Conservation (phyloP, 1,140 invertebrate species). For the Drosophila jambulina region DNA sequence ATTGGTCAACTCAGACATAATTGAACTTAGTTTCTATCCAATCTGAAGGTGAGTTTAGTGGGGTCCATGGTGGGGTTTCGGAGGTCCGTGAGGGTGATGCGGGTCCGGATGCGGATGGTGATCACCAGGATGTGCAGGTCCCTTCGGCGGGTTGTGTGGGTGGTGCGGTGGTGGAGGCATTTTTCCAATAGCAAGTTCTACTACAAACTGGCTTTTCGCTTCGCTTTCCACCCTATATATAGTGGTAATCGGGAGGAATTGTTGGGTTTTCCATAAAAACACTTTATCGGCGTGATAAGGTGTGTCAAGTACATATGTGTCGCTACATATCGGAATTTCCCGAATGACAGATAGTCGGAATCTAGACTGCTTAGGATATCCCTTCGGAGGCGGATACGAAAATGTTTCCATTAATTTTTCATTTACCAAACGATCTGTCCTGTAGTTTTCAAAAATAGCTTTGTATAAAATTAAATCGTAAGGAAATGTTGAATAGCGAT, state of each 20-base stretch:
- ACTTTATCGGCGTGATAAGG: conserved; percentile 36
- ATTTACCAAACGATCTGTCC: neutral
- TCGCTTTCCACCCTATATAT: conserved; percentile 18
- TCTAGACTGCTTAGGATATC: neutral
- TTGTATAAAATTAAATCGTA: conserved; percentile 46
- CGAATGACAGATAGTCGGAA: conserved; percentile 10
- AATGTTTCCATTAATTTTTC: neutral
- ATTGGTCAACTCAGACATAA: neutral
- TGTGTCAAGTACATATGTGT: neutral
- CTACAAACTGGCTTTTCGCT: conserved; percentile 17
- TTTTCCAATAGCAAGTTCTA: conserved; percentile 7
- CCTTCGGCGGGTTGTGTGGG: conserved; percentile 36
- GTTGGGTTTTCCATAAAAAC: conserved; percentile 17
- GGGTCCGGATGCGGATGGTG: conserved; percentile 33
- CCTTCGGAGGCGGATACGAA: neutral
- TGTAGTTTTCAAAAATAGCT: neutral
- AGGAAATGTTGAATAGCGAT: conserved; percentile 29
- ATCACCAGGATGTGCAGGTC: conserved; percentile 35
- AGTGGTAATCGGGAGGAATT: neutral
- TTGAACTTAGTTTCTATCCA: neutral
- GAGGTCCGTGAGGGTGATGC: conserved; percentile 25
- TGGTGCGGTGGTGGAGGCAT: conserved; percentile 47
- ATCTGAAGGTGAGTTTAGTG: neutral
- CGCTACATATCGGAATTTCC: conserved; percentile 43
- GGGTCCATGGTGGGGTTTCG: conserved; percentile 26